Evolutionary conservation across 2,797 vertebrate species (phyloP).

Genomic region (Eupleurogrammus muticus): DNA sequence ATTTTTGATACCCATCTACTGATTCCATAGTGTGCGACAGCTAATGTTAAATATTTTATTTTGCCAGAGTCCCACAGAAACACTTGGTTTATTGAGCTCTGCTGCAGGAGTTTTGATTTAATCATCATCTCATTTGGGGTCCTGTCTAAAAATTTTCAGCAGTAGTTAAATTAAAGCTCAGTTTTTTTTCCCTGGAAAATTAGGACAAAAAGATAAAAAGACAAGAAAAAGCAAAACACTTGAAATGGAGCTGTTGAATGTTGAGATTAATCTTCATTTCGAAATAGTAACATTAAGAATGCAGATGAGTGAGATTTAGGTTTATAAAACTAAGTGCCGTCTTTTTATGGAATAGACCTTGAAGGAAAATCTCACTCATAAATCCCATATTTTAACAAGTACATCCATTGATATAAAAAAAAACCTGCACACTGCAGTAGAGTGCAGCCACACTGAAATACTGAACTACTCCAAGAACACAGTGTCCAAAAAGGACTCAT

Average conservation of each 20-base stretch:
- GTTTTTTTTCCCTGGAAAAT: constrained; percentile 22
- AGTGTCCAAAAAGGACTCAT: constrained; percentile 11
- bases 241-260: neutral
- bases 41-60: constrained; percentile 43
- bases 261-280: neutral
- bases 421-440: constrained; percentile 23
- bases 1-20: constrained; percentile 17
- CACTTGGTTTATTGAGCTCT: constrained; percentile 28
- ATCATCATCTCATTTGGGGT: constrained; percentile 51
- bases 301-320: neutral
- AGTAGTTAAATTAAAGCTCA: constrained; percentile 36
- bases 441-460: constrained; percentile 9
- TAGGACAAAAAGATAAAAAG: neutral
- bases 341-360: constrained; percentile 7
- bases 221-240: too few relatives aligned
- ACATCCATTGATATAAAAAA: neutral
- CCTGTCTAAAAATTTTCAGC: constrained; percentile 30
- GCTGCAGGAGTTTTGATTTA: constrained; percentile 23
- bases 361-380: neutral
- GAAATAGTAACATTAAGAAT: neutral
- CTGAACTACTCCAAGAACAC: constrained; percentile 23
- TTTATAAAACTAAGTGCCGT: neutral
- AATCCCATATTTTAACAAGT: constrained; percentile 8
- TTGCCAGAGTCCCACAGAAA: constrained; percentile 38
- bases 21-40: constrained; percentile 26